Evolutionary conservation across 2,797 vertebrate genomes (phyloP), one percentile per base, ranked within the genome.

Genomic region (Bufotes viridis): DNA sequence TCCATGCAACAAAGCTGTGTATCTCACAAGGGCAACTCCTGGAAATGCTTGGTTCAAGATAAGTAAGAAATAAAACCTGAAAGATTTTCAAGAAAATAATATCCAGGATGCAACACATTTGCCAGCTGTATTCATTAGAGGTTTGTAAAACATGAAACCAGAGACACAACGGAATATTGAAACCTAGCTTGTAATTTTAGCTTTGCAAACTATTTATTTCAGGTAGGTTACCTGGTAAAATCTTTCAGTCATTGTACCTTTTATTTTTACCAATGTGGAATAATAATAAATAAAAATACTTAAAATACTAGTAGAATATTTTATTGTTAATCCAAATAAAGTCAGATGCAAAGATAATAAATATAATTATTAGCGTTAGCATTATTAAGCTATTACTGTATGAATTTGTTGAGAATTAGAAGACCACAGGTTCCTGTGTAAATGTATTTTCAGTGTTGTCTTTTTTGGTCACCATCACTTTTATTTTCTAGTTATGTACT

Each of bases 71-170:
- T 53, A 85, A 85, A 78, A 85, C 49, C 84, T 78, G 60, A 78
- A 85, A 85, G 84, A 78, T 65, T 85, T 85, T 60, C 84, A 85
- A 60, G 60, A 55, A 85, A 85, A 85, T 85, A 78, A 85, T 78
- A 85, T 85, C 60, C 65, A 85, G 51, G 55, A 75, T 84, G 55
- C 70, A 74, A 65, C 22, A 65, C 51, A 60, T 22, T 8, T 55
- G 87, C 67, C 88, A 90, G 89, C 55, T 85, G 84, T 78, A 85
- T 85, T 78, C 84, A 65, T 78, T 20, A 0, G 84, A 78, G 0
- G 60, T 85, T 85, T 85, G 42, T 78, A 61, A 78, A 65, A 65
- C 15, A 76, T 65, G n/a, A 78, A 84, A 84, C 53, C n/a, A 20
- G 55, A 78, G 24, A 78, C 55, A 78, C 75, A 29, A 9, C 42